These are phyloP conservation scores for Dasyornis broadbenti DNA, from an alignment of 2,113 vertebrate species.

Conservation along the genomic window DNA sequence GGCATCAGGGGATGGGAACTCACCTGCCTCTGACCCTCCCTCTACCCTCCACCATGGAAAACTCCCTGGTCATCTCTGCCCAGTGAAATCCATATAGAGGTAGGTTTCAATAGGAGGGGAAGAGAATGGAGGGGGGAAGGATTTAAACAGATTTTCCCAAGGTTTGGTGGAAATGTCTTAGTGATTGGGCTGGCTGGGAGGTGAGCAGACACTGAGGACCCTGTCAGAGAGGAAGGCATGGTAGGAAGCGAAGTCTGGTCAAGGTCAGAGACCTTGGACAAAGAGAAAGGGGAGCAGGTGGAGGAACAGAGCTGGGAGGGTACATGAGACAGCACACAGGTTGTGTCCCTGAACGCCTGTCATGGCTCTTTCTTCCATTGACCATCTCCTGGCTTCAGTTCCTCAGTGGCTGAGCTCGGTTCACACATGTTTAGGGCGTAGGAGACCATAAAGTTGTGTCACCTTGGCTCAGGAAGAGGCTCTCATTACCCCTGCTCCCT, in stretches of 20 bases:
- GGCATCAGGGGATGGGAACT: background rate
- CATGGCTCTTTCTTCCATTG: background rate
- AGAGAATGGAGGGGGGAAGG: background rate
- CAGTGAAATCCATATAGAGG: fast-evolving
- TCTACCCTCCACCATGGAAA: background rate
- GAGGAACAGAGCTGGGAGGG: background rate
- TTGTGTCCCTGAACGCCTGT: background rate
- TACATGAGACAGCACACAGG: fast-evolving
- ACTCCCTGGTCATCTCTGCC: fast-evolving
- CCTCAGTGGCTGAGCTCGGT: background rate
- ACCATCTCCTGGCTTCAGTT: background rate
- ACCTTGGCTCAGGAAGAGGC: background rate
- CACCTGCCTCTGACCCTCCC: background rate
- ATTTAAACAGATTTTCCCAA: background rate
- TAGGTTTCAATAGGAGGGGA: background rate
- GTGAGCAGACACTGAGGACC: background rate
- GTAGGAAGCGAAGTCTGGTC: background rate
- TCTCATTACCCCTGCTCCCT: background rate
- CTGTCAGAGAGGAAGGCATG: background rate
- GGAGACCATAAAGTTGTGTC: background rate
- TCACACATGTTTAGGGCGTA: constrained; percentile 20
- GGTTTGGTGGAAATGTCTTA: background rate
- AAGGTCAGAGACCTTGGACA: background rate
- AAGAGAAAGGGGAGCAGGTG: background rate
- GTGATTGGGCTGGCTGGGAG: background rate